Conservation (phyloP, 1,140 invertebrate genomes). For the Helicoverpa zea region DNA sequence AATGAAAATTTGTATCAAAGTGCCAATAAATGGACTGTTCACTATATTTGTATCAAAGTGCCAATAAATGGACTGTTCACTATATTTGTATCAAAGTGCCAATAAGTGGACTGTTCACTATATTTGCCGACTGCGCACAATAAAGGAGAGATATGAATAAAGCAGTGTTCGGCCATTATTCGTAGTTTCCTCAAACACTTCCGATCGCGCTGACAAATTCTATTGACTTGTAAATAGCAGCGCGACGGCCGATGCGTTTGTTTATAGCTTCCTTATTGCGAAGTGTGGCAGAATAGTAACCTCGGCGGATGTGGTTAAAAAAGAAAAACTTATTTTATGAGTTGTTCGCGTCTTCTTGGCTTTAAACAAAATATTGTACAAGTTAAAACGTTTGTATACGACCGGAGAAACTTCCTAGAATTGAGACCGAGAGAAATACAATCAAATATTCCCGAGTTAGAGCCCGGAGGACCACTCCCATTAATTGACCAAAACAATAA, state of each 20-base stretch:
- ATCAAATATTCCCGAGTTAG: background rate
- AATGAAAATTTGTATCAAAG: background rate
- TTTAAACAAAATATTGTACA: too few relatives aligned
- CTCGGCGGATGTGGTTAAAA: too few relatives aligned
- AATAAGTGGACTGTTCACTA: background rate
- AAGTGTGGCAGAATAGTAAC: too few relatives aligned
- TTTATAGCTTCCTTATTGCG: background rate
- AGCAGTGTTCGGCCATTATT: constrained; percentile 5
- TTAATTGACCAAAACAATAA: background rate
- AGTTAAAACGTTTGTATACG: too few relatives aligned
- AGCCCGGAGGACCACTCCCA: background rate
- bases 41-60: background rate
- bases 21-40: background rate
- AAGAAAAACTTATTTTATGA: too few relatives aligned
- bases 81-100: background rate
- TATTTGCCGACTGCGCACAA: background rate
- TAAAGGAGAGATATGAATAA: background rate
- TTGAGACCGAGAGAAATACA: too few relatives aligned
- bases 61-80: background rate
- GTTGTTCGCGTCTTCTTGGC: too few relatives aligned
- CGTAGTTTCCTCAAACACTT: background rate
- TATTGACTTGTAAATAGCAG: constrained; percentile 13
- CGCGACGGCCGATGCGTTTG: background rate
- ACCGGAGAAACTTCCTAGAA: too few relatives aligned
- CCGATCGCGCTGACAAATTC: constrained; percentile 12